These are phyloP conservation scores for Cynopterus brachyotis DNA, from an alignment of 2,113 vertebrate genomes.

Conservation along the genomic window DNA sequence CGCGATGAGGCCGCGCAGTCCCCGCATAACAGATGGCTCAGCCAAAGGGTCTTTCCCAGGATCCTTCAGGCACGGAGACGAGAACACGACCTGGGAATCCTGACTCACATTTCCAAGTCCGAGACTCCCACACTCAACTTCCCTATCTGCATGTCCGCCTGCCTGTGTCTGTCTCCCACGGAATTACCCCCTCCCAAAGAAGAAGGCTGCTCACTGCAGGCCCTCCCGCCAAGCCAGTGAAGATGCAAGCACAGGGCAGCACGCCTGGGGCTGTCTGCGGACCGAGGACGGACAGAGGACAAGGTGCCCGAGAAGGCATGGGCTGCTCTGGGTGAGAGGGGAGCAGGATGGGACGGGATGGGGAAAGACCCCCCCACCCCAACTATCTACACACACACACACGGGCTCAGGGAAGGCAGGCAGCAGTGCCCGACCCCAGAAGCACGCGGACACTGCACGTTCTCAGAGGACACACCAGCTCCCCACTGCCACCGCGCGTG, in stretches of 20 bases:
- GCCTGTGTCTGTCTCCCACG: not conserved
- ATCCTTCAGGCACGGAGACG: not conserved
- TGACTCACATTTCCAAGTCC: not conserved
- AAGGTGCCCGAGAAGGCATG: not conserved
- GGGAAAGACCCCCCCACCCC: no score
- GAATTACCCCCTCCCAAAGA: not conserved
- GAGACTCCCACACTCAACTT: not conserved
- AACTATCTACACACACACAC: not conserved
- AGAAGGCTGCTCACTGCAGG: not conserved
- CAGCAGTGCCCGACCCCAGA: not conserved
- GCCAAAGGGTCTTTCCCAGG: not conserved
- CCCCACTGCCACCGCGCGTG: not conserved
- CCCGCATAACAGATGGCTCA: not conserved
- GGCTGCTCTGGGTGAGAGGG: not conserved
- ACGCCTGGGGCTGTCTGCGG: no score
- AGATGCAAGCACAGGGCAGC: not conserved
- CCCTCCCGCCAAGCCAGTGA: not conserved
- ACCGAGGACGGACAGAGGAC: not conserved
- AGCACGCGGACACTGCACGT: not conserved
- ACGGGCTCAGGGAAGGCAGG: not conserved
- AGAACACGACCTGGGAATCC: not conserved
- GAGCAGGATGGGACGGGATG: rapidly evolving
- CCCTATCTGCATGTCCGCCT: not conserved
- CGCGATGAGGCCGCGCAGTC: not conserved
- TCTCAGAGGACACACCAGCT: not conserved